These are phyloP conservation scores for Megalops atlanticus DNA, from an alignment of 2,113 vertebrate species.

Conservation along the genomic window DNA sequence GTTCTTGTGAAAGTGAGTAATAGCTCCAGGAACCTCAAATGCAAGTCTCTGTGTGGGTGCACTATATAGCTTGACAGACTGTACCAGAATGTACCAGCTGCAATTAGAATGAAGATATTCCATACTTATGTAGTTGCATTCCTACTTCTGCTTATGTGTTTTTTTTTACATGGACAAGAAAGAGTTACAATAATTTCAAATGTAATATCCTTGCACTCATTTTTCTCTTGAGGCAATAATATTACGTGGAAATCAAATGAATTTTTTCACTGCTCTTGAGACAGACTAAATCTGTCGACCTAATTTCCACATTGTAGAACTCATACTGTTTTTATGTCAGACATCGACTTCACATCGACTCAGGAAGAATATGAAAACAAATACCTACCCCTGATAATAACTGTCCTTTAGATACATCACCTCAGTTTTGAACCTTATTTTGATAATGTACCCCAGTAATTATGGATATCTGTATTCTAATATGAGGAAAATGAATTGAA, in stretches of 20 bases:
- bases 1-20: not conserved
- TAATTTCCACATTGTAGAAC: not conserved
- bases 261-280: not conserved
- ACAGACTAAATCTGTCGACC: not conserved
- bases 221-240: not conserved
- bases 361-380: not conserved
- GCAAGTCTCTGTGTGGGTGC: not conserved
- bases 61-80: not conserved
- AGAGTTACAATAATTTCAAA: not conserved
- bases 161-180: not conserved
- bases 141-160: not conserved
- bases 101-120: not conserved
- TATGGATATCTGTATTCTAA: too few species aligned
- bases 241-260: not conserved
- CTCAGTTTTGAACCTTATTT: too few species aligned
- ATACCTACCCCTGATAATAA: not conserved
- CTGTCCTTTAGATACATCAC: not conserved
- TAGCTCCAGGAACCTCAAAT: not conserved
- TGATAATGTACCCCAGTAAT: too few species aligned
- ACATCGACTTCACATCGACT: not conserved
- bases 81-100: not conserved
- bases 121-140: not conserved
- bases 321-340: not conserved
- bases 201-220: not conserved
- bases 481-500: too few species aligned